A percentile compares a stretch with the other conserved stretches of the same genome.
Conservation (phyloP, 2,888 invertebrate genomes). For the Sarcophaga subvicina region DNA sequence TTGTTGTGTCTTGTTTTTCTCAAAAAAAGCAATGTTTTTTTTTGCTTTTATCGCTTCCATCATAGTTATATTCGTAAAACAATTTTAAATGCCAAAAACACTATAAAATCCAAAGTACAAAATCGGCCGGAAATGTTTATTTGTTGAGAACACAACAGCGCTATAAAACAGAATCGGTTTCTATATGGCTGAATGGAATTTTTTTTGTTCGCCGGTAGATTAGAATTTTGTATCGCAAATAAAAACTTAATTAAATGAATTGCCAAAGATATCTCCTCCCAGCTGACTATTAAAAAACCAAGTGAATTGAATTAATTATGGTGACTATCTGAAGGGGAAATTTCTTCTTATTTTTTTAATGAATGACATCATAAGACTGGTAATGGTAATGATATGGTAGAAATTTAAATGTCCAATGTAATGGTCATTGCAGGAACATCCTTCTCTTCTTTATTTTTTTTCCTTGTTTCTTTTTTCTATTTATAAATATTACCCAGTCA, state of each 20-base stretch:
- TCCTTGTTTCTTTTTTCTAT: background rate
- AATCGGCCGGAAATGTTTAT: background rate
- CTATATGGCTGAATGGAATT: background rate
- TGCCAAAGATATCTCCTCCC: too few relatives aligned
- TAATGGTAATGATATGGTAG: background rate
- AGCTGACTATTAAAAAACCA: too few relatives aligned
- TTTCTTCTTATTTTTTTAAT: background rate
- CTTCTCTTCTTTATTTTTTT: too few relatives aligned
- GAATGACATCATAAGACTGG: too few relatives aligned
- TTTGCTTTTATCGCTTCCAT: too few relatives aligned
- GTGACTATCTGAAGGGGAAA: too few relatives aligned
- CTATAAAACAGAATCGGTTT: background rate
- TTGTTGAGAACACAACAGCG: background rate
- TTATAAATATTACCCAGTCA: conserved; percentile 10
- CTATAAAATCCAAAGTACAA: background rate
- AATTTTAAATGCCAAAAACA: background rate
- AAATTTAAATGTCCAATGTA: background rate
- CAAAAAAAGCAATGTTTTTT: too few relatives aligned
- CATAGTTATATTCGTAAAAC: too few relatives aligned
- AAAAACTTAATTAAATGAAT: background rate
- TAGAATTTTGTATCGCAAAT: background rate
- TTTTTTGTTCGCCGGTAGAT: background rate
- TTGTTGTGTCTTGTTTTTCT: too few relatives aligned
- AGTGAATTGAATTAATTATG: too few relatives aligned
- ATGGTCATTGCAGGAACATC: too few relatives aligned